Evolutionary conservation across 2,797 vertebrate genomes (phyloP).

Genomic region (Mormyrus hasselquistii): DNA sequence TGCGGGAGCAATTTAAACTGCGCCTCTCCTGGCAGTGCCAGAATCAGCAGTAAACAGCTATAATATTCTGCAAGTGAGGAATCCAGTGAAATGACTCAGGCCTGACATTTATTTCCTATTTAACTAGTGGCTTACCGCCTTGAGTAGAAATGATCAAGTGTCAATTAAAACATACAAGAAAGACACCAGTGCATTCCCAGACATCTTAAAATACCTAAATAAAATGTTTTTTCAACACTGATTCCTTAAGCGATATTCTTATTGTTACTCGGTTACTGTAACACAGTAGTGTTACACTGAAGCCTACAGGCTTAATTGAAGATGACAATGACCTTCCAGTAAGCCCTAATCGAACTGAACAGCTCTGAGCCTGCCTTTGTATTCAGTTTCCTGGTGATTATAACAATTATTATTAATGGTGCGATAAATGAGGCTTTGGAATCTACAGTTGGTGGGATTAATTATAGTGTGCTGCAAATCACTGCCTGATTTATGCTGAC

Average conservation of each 20-base stretch:
- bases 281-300: background rate
- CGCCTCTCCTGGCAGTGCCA: background rate
- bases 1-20: background rate
- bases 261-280: background rate
- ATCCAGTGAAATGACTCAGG: background rate
- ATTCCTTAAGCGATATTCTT: background rate
- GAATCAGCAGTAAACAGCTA: background rate
- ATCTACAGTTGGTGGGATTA: conserved; percentile 1
- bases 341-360: background rate
- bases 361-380: background rate
- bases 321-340: background rate
- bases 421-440: background rate
- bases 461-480: background rate
- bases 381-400: background rate
- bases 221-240: background rate
- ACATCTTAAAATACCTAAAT: background rate
- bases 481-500: background rate
- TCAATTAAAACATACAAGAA: background rate
- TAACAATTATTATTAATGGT: background rate
- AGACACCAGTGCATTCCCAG: background rate
- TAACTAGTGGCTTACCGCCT: background rate
- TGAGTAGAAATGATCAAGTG: background rate
- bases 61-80: background rate
- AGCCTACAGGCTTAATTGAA: background rate
- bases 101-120: background rate